phyloP scores from a whole-genome alignment of 2,797 vertebrate species.

The Synaphobranchus kaupii region DNA sequence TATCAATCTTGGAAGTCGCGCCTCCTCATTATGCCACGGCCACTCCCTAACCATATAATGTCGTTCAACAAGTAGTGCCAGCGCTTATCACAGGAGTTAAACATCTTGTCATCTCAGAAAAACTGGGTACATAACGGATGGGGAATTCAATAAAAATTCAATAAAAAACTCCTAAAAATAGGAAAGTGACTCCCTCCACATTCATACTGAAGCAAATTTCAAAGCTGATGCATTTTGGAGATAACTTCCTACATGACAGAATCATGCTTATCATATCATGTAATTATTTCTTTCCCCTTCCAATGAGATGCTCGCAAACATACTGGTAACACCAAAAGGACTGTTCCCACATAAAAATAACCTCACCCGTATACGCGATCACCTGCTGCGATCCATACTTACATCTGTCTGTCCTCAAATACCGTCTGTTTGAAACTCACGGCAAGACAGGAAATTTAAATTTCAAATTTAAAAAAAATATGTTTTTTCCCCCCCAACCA shows the following conservation, averaged over 20 bases:
- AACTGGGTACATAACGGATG: neutral
- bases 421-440: neutral
- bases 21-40: no score
- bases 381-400: neutral
- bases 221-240: neutral
- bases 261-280: neutral
- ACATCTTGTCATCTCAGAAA: no score
- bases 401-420: neutral
- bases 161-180: no score
- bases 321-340: neutral
- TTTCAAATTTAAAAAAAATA: neutral
- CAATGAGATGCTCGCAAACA: neutral
- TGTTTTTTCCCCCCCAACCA: neutral
- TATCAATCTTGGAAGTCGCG: no score
- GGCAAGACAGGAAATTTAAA: neutral
- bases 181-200: neutral
- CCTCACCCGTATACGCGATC: neutral
- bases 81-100: no score
- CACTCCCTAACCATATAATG: no score
- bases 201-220: neutral
- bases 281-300: neutral
- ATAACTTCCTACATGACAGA: neutral
- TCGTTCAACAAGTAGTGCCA: no score
- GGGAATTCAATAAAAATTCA: neutral
- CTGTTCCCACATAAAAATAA: neutral